Evolutionary conservation across 1,140 invertebrate species (phyloP), one percentile per base, ranked within the genome.

Genomic region (Lepidurus packardi): DNA sequence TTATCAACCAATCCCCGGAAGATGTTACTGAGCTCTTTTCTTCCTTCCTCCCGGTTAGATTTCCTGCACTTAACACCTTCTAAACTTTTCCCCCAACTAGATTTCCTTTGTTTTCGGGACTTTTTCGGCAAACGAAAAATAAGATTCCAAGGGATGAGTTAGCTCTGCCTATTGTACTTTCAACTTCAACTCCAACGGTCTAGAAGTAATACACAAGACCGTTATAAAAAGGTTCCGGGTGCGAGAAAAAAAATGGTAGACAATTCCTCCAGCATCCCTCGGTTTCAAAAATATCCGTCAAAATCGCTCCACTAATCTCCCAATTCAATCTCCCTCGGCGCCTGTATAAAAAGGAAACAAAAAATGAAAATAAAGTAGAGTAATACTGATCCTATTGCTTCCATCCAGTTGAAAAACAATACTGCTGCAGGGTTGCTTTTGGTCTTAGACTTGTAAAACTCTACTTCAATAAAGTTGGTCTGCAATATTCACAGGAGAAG

Each of bases 11-110:
- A 65, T 65, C 53, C 53, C 21, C 21, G 16, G 16, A 65, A 65
- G 53, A 65, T 21, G 53, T 16, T 65, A 65, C 21, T 21, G 21
- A 65, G 21, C 53, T n/a, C 21, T 16, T 16, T 21, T 21, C 3
- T n/a, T 16, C 53, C 8, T 9, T 16, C 13, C n/a, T 65, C 13
- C 53, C 13, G 21, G 21, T 65, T 65, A 16, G 45, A 21, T 65
- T 65, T 65, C 21, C 53, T 65, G 53, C 53, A 65, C 53, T 65
- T 65, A 65, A 65, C 53, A 65, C 53, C 53, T 65, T 65, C 53
- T 16, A 13, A 65, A 65, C 16, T 65, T 65, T 65, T 65, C 53
- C 21, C 21, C 21, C 53, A 65, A 21, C 53, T 65, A n/a, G 4
- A 65, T n/a, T 13, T 7, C 53, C 21, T 16, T 65, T 65, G 16